Conservation (phyloP, 64 coral and sea anemone genomes). For the Porites australiensis region DNA sequence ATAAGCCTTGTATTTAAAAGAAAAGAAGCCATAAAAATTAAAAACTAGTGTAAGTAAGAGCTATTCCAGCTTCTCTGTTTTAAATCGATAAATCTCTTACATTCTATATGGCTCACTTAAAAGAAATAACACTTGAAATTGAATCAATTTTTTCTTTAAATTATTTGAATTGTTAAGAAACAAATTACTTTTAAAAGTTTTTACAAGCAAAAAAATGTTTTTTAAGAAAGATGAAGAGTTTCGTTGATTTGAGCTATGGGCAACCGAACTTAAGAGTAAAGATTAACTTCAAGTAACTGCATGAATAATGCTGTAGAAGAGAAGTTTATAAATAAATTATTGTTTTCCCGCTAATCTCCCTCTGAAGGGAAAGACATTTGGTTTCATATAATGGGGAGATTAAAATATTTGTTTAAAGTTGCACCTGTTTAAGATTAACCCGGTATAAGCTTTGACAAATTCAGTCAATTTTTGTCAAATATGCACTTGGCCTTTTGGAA, state of each 20-base stretch:
- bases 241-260: neutral
- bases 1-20: too few relatives aligned
- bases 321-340: conserved; percentile 34
- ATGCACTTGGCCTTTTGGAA: neutral
- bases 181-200: too few relatives aligned
- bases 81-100: too few relatives aligned
- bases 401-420: neutral
- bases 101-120: too few relatives aligned
- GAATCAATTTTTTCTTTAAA: too few relatives aligned
- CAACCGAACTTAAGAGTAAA: conserved; percentile 3
- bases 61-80: too few relatives aligned
- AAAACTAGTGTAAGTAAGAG: too few relatives aligned
- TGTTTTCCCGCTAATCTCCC: neutral
- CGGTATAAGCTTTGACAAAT: neutral
- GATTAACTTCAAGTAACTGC: conserved; percentile 17
- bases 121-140: too few relatives aligned
- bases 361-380: neutral
- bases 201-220: neutral
- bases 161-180: too few relatives aligned
- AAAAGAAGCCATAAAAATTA: too few relatives aligned
- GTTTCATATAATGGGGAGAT: conserved; percentile 16
- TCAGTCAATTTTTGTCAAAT: neutral
- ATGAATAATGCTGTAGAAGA: conserved; percentile 19
- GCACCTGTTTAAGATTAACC: neutral
- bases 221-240: neutral